Base-by-base conservation (phyloP, 2,113 vertebrate genomes). In the Struthio camelus region DNA sequence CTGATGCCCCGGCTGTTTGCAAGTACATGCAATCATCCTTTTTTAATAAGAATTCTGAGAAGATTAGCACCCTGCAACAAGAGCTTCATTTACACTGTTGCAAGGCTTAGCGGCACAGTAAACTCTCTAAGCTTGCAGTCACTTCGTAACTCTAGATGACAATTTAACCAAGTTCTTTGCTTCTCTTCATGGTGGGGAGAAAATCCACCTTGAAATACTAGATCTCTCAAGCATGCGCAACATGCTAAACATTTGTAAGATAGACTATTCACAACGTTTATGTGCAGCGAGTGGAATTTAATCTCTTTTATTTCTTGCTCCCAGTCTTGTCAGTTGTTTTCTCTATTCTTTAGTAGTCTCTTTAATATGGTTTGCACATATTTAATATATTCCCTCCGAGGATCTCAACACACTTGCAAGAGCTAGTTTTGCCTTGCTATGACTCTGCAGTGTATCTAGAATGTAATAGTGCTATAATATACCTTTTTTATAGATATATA, bases 31-130 rank as follows among this genome's bases (percentile, higher is more conserved):
- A 89, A 73, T 80, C 86, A 97, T 96, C 94, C 85, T 95, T 96
- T 97, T 97, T 97, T 97, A 97, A 95, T 96, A 96, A 79, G 95
- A 94, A 91, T 90, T 94, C 94, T 93, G 96, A 90, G 92, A 92
- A 96, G 96, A 96, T 97, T 89, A 95, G 93, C 85, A 93, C 87
- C 85, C 93, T 95, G 96, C 76, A 90, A 96, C 85, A 96, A 87
- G 95, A 95, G 85, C 90, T 96, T 94, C 93, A 75, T 89, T 97
- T 91, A 58, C 4, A 16, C 77, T 46, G 30, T 78, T 83, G 85
- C 91, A 80, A 92, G 87, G 83, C 61, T 96, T 85, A 93, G 82
- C 8, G 1, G 82, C 93, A 94, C 89, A 83, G 64, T 72, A 91
- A 94, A 54, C 58, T 87, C 77, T 79, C 66, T 66, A 75, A 34